These are phyloP conservation scores for Amblyjoppa fuscipennis DNA, from an alignment of 2,888 invertebrate species.

Conservation along the genomic window DNA sequence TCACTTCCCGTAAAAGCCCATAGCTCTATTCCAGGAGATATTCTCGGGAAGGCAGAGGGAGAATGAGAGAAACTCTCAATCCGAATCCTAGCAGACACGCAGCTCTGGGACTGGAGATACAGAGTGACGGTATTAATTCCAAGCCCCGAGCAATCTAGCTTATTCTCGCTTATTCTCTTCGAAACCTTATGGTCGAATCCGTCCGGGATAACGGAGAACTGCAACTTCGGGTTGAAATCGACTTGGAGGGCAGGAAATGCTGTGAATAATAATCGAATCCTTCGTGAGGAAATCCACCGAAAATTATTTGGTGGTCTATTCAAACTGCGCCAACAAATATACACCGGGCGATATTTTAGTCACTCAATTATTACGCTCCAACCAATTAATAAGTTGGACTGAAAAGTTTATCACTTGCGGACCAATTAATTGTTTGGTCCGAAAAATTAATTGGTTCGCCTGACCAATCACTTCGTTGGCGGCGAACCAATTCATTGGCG, in stretches of 20 bases:
- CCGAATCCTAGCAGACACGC: not conserved
- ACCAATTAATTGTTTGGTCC: not conserved
- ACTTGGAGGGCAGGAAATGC: not conserved
- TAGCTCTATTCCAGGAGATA: slow-evolving; percentile 21
- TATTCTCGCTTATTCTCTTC: slow-evolving; percentile 19
- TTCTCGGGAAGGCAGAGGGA: slow-evolving; percentile 3
- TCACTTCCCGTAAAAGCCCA: slow-evolving; percentile 28
- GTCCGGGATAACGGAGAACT: not conserved
- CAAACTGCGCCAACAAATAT: not conserved
- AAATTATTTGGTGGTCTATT: not conserved
- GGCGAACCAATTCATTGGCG: not conserved
- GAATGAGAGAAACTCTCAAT: slow-evolving; percentile 1
- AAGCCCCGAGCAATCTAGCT: slow-evolving; percentile 46
- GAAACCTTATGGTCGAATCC: slow-evolving; percentile 18
- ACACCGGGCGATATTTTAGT: not conserved
- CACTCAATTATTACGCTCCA: not conserved
- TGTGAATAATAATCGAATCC: not conserved
- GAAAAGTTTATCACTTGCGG: not conserved
- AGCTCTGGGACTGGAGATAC: slow-evolving; percentile 42
- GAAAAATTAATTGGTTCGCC: not conserved
- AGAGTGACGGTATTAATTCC: slow-evolving; percentile 41
- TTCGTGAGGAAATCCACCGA: not conserved
- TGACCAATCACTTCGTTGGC: not conserved
- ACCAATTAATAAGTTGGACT: not conserved
- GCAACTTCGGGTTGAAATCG: not conserved